phyloP scores from a whole-genome alignment of 2,113 vertebrate species.

The Apistogramma diplotaenia region DNA sequence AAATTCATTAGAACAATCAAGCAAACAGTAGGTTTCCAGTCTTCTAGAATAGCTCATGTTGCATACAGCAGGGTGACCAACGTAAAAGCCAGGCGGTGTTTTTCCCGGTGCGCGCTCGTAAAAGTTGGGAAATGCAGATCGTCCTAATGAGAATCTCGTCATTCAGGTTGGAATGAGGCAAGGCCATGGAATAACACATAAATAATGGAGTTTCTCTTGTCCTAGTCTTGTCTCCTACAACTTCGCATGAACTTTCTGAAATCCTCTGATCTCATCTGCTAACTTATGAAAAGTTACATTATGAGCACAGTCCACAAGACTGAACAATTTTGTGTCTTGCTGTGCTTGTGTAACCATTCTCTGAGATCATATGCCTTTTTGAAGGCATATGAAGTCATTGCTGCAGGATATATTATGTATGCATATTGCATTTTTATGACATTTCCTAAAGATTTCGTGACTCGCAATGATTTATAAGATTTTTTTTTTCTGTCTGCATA shows the following conservation, averaged over 20 bases:
- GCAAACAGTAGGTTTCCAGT: too few species aligned
- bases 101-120: not conserved
- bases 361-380: slow-evolving; percentile 7
- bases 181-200: slow-evolving; percentile 7
- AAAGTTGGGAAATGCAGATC: not conserved
- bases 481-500: not conserved
- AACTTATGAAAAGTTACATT: slow-evolving; percentile 7
- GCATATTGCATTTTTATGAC: slow-evolving; percentile 33
- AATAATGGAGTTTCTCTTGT: slow-evolving; percentile 43
- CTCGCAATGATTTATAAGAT: not conserved
- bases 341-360: not conserved
- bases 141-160: not conserved
- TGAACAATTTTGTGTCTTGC: not conserved
- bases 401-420: slow-evolving; percentile 13
- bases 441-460: slow-evolving; percentile 11
- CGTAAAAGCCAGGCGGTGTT: not conserved
- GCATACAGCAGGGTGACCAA: not conserved
- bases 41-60: not conserved
- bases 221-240: slow-evolving; percentile 27
- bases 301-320: not conserved
- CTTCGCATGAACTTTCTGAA: slow-evolving; percentile 32
- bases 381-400: not conserved
- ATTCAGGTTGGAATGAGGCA: not conserved
- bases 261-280: slow-evolving; percentile 30
- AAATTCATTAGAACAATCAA: too few species aligned